These are phyloP conservation scores for Phymanthus crucifer DNA, from an alignment of 92 coral and sea anemone genomes.

Conservation along the genomic window DNA sequence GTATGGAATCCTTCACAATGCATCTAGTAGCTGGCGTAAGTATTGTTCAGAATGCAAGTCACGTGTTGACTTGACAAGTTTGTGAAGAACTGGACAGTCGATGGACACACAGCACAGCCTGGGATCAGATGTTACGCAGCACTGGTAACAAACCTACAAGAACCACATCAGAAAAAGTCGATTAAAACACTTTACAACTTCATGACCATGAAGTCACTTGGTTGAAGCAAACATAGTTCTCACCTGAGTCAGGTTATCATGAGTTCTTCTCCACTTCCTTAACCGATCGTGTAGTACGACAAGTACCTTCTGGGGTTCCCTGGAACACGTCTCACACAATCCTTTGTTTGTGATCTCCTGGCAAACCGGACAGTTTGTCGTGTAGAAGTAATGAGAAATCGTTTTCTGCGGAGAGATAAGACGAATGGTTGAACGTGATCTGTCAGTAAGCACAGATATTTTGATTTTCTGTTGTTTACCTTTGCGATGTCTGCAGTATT, in stretches of 20 bases:
- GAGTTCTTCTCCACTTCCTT: slow-evolving; percentile 74
- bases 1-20: too few species aligned
- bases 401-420: slow-evolving; percentile 60
- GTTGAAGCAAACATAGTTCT: slow-evolving; percentile 1
- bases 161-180: not conserved
- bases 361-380: slow-evolving; percentile 91
- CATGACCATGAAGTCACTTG: too few species aligned
- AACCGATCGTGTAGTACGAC: slow-evolving; percentile 67
- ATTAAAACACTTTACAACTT: too few species aligned
- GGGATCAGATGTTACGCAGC: slow-evolving; percentile 88
- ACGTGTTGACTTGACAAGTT: slow-evolving; percentile 74
- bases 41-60: slow-evolving; percentile 63
- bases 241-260: slow-evolving; percentile 82
- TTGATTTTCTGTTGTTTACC: not conserved
- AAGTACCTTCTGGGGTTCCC: slow-evolving; percentile 70
- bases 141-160: slow-evolving; percentile 83
- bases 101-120: slow-evolving; percentile 79
- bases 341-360: slow-evolving; percentile 76
- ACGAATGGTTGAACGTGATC: too few species aligned
- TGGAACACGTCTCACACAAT: slow-evolving; percentile 64
- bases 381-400: slow-evolving; percentile 89
- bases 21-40: slow-evolving; percentile 52
- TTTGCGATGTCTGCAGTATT: slow-evolving; percentile 12
- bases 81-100: slow-evolving; percentile 93
- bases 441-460: too few species aligned